Base-by-base conservation (phyloP, 1,140 invertebrate genomes). In the Philopotamus ludificatus region DNA sequence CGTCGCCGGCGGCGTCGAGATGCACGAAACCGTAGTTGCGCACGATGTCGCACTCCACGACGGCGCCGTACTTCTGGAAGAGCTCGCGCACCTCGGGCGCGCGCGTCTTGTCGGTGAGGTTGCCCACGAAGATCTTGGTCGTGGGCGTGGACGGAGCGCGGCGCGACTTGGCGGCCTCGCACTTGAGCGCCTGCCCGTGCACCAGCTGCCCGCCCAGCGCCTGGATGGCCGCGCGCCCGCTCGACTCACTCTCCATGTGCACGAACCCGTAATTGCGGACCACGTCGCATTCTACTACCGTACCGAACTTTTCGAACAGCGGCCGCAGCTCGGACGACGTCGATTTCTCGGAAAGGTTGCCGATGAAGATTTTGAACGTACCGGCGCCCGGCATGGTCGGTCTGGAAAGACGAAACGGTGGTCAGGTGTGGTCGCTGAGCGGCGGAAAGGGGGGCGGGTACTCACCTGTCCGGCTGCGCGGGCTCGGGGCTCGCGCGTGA, bases 181-280 rank as follows among this genome's bases (percentile, higher is more conserved):
- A 94, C 83, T 93, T 93, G 73, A 96, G 92, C 66, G 90, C 87
- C 73, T 91, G 88, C 50, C 92, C 93, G 80, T 93, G 89, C 73
- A 97, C 86, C 71, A 90, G 77, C 72, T 90, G 86, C 70, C 93
- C 92, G 84, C 97, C 95, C 73, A 97, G 82, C 75, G 91, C 93
- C 79, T 93, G 90, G 76, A 95, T 95, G 45, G 94, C 93, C 75
- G 90, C 89, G 82, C 93, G 89, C 47, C 94, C 94, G 74, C 91
- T 88, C 73, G 92, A 86, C 77, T 94, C 92, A 79, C 90, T 91
- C 81, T 94, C 91, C 93, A 95, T 97, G 81, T 97, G 95, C 76
- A 97, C 93, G 86, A 97, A 97, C 72, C 93, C 94, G 88, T 95
- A 97, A 83, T 96, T 96, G 82, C 94, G 94, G 65, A 97, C 90